Evolutionary conservation across 2,888 invertebrate species (phyloP).

Genomic region (Zelleria hepariella): DNA sequence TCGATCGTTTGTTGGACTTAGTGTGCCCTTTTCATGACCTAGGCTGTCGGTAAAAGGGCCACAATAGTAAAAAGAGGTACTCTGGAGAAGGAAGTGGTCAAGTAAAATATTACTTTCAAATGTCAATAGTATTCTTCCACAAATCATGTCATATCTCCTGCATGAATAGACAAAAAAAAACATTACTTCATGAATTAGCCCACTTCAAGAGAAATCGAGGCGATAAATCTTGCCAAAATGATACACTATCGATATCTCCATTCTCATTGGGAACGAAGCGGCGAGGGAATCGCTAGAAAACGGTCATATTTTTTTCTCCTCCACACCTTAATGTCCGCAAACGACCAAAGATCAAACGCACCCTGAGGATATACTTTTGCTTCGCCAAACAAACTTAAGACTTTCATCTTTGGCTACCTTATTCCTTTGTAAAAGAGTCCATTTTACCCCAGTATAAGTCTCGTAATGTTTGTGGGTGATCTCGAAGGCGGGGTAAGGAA

Average conservation of each 20-base stretch:
- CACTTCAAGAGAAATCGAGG: background rate
- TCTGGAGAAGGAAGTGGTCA: too few species aligned
- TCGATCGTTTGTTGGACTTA: too few species aligned
- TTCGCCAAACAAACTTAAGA: background rate
- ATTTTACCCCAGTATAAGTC: background rate
- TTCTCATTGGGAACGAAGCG: background rate
- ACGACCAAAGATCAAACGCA: background rate
- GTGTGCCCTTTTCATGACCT: too few species aligned
- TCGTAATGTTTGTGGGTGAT: background rate
- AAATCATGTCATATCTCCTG: background rate
- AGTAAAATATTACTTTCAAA: background rate
- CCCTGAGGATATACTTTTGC: constrained; percentile 5
- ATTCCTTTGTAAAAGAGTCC: background rate
- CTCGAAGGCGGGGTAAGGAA: background rate
- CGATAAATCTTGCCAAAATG: background rate
- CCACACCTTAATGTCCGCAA: constrained; percentile 1
- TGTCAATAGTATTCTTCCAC: background rate
- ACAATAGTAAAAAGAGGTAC: too few species aligned
- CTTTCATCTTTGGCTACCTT: background rate
- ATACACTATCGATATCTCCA: background rate
- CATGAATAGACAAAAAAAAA: background rate
- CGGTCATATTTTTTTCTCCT: background rate
- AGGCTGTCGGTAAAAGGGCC: too few species aligned
- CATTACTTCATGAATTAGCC: background rate
- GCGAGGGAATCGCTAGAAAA: background rate